Base-by-base conservation (phyloP, 2,888 invertebrate genomes). In the Rhagophthalmus giganteus region DNA sequence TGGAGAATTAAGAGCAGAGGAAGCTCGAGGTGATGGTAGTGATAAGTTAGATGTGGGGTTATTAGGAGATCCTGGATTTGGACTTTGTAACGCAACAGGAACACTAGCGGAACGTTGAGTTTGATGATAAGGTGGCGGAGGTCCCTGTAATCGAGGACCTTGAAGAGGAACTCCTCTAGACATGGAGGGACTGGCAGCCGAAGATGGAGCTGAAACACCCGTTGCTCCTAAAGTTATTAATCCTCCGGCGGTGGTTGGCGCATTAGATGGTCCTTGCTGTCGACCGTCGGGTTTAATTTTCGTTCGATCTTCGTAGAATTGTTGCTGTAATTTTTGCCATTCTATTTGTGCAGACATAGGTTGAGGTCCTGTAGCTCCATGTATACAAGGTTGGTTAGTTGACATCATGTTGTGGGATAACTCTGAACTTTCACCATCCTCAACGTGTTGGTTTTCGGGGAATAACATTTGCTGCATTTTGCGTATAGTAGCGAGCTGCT, bases 381-480 rank as follows among this genome's bases (percentile, higher is more conserved):
- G 47, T 14, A 54, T 40, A 14, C 30, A 25, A 9, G 42, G 15
- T 24, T 37, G 49, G 35, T 48, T 45, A 31, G 45, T 27, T 9
- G 54, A 48, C 25, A 57, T 45, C 28, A 55, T 47, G 25, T 45
- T 40, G 15, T 57, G 54, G 14, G 54, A 34, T 37, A 54, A 30
- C 39, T 52, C 54, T 10, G 47, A 37, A 54, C 45, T 52, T 9
- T 54, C 57, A 11, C 41, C 37, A 34, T 66, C 69, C 47, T 70
- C 71, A 48, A 72, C 70, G 46, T 69, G 65, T 53, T 74, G 73
- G 51, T 86, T 85, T 68, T 94, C 94, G 0, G 93, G 93, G 76
- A 94, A 94, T 45, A 96, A 76, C 81, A 94, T 87, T 72, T 93
- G 90, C 65, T 94, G 90, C 86, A 96, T 92, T 78, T 94, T 94